Evolutionary conservation across 2,797 vertebrate species (phyloP), one percentile per base, ranked within the genome.

Genomic region (Phalloptychus januarius): DNA sequence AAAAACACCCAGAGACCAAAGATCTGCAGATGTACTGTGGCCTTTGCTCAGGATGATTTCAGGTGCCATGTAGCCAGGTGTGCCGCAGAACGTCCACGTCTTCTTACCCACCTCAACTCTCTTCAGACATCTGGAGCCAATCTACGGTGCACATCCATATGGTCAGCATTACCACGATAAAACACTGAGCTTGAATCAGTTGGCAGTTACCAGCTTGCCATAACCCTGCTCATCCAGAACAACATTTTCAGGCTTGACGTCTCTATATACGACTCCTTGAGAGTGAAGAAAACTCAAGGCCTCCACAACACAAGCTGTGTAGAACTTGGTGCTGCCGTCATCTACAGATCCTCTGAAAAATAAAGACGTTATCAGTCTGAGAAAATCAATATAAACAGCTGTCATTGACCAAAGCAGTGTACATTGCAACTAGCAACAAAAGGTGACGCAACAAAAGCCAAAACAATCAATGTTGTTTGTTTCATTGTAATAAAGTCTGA

Each of bases 71-170:
- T 95, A 95, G 58, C 94, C 95, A 5, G 84, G 87, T 0, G 95
- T 95, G 1, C 96, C 96, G 36, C 95, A 96, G 87, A 96, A 96
- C 0, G 96, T 96, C 95, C 95, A 96, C 0, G 94, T 93, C 83
- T 95, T 96, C 84, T 93, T 92, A 63, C 94, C 94, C 77, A 78
- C 75, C 11, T 93, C 93, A 16, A 96, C 82, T 86, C 84, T 91
- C 81, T 95, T 96, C 20, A 94, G 80, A 91, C 95, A 96, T 56
- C 92, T 89, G 81, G 94, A 95, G 38, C 95, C 94, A 33, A 91
- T 90, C 96, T 96, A 78, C 7, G 11, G 20, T 10, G 77, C 13
- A 72, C 16, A 45, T 69, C 48, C 67, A 23, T 25, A 38, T 2
- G 78, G 52, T 82, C 8, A 40, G 20, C 15, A 7, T 71, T 42